Evolutionary conservation across 2,113 vertebrate genomes (phyloP).

Genomic region (Pelecanus crispus): DNA sequence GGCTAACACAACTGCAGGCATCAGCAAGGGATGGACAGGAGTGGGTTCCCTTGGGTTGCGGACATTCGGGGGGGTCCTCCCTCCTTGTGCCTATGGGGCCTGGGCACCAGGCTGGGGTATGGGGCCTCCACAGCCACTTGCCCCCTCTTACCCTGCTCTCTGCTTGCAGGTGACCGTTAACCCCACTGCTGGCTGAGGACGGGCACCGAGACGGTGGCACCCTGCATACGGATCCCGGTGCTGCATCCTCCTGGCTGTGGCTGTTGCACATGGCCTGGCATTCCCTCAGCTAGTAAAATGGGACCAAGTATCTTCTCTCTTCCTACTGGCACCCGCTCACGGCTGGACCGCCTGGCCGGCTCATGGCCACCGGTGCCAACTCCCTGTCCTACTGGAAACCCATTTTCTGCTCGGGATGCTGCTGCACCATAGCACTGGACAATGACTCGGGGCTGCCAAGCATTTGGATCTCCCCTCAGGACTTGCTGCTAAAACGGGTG

Average conservation of each 20-base stretch:
- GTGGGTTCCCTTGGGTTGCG: neutral
- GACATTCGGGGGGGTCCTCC: fast-evolving
- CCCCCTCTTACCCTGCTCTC: neutral
- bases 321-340: neutral
- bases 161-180: slow-evolving; percentile 31
- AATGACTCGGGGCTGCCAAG: neutral
- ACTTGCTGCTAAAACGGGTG: neutral
- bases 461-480: neutral
- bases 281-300: neutral
- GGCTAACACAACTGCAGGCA: fast-evolving
- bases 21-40: neutral
- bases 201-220: neutral
- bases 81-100: neutral
- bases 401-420: neutral
- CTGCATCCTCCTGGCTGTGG: fast-evolving
- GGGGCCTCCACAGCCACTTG: fast-evolving
- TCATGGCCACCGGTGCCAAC: neutral
- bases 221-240: fast-evolving
- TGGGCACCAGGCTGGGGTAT: fast-evolving
- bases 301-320: slow-evolving; percentile 39
- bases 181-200: neutral
- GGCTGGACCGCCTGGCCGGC: neutral
- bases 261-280: neutral
- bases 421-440: neutral
- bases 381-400: neutral